Evolutionary conservation across 2,113 vertebrate species (phyloP).

Genomic region (Epinephelus cyanopodus): DNA sequence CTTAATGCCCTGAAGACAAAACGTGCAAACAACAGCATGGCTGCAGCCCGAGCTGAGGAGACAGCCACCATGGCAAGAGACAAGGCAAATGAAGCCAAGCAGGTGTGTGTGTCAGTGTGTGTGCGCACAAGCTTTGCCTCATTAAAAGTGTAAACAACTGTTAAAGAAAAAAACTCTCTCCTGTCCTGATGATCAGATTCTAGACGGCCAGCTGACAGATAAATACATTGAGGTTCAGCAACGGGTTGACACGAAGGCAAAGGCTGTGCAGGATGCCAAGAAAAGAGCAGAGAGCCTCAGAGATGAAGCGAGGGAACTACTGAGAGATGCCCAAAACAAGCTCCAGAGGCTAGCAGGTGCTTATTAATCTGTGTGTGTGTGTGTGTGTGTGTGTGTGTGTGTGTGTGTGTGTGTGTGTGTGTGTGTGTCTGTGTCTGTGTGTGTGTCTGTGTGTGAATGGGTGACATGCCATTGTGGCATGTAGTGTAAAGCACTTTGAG

Average conservation of each 20-base stretch:
- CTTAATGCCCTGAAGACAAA: conserved; percentile 91
- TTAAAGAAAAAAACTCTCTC: neutral
- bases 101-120: conserved; percentile 80
- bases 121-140: neutral
- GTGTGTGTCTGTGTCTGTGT: too few species aligned
- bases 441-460: too few species aligned
- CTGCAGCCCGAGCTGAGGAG: conserved; percentile 90
- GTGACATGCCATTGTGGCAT: too few species aligned
- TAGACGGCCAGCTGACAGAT: conserved; percentile 91
- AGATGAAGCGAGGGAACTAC: conserved; percentile 90
- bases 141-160: neutral
- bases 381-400: neutral
- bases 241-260: conserved; percentile 90
- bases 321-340: conserved; percentile 91
- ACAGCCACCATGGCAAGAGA: conserved; percentile 89
- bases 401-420: too few species aligned
- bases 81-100: conserved; percentile 92
- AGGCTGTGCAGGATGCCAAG: conserved; percentile 88
- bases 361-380: conserved; percentile 71
- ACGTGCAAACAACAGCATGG: conserved; percentile 92
- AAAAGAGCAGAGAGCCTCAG: conserved; percentile 89
- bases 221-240: conserved; percentile 91
- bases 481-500: too few species aligned
- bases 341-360: conserved; percentile 91
- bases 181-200: conserved; percentile 81